phyloP scores from a whole-genome alignment of 2,797 vertebrate genomes.

The Eospalax fontanierii region DNA sequence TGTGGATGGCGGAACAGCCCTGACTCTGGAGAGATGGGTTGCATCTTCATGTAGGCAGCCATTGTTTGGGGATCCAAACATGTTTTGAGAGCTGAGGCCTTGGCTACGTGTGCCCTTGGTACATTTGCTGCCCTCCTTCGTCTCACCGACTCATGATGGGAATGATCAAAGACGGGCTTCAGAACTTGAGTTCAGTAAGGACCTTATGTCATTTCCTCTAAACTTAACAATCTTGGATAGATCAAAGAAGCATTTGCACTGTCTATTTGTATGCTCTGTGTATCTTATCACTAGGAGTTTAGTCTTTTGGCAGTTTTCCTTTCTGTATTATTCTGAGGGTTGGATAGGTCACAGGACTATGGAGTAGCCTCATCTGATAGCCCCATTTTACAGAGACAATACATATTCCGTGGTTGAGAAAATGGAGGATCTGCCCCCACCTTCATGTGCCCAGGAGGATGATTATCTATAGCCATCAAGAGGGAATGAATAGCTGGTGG shows the following conservation, averaged over 20 bases:
- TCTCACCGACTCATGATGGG: neutral
- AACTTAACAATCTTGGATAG: neutral
- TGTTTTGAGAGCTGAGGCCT: neutral
- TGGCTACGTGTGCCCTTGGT: neutral
- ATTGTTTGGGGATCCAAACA: neutral
- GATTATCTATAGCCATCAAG: neutral
- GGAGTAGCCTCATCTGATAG: neutral
- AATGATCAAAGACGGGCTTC: neutral
- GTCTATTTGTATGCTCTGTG: neutral
- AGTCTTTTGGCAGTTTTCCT: neutral
- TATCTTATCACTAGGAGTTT: neutral
- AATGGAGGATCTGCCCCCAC: neutral
- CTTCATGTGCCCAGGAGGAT: neutral
- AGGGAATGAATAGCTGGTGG: neutral
- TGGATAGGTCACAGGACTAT: neutral
- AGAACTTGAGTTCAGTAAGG: neutral
- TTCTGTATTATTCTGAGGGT: neutral
- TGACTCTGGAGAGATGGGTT: neutral
- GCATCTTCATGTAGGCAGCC: neutral
- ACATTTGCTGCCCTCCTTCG: neutral
- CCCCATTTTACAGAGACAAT: neutral
- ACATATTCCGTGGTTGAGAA: neutral
- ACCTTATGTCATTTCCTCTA: neutral
- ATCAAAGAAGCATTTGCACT: neutral
- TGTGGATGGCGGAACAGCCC: neutral